phyloP scores from a whole-genome alignment of 2,888 invertebrate species.

The Hesperia comma region DNA sequence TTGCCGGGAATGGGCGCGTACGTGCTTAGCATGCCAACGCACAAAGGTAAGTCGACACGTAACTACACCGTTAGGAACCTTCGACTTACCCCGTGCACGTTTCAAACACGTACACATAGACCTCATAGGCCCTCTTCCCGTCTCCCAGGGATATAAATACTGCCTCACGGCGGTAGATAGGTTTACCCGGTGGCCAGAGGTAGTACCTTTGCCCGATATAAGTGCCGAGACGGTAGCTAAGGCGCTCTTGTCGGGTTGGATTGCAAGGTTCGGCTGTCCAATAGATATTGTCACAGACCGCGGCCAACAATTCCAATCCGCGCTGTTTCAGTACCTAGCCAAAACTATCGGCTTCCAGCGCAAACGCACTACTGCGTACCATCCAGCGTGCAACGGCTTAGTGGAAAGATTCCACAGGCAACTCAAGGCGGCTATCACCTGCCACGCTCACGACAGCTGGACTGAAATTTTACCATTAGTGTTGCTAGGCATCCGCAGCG shows the following conservation, averaged over 20 bases:
- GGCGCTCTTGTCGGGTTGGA: conserved; percentile 57
- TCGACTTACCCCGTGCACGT: conserved; percentile 43
- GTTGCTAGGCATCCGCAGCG: conserved; percentile 41
- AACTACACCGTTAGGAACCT: conserved; percentile 46
- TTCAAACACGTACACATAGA: conserved; percentile 48
- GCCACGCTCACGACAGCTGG: conserved; percentile 39
- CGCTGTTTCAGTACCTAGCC: conserved; percentile 40
- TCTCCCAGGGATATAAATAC: conserved; percentile 42
- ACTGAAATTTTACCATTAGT: conserved; percentile 42
- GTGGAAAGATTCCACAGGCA: conserved; percentile 46
- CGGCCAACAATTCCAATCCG: conserved; percentile 51
- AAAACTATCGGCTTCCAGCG: conserved; percentile 41
- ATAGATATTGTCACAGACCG: conserved; percentile 45
- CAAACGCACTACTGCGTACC: conserved; percentile 46
- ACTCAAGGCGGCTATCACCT: conserved; percentile 26
- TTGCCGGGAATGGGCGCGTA: conserved; percentile 50
- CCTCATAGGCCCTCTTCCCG: conserved; percentile 44
- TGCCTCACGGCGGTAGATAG: conserved; percentile 49
- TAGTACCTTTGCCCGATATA: conserved; percentile 52
- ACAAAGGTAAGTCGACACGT: conserved; percentile 52
- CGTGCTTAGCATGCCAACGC: conserved; percentile 54
- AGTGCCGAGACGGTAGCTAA: conserved; percentile 56
- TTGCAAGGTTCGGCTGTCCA: conserved; percentile 53
- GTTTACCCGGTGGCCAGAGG: conserved; percentile 58
- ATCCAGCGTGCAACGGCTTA: conserved; percentile 46